phyloP scores from a whole-genome alignment of 2,797 vertebrate genomes.

The Dermochelys coriacea region DNA sequence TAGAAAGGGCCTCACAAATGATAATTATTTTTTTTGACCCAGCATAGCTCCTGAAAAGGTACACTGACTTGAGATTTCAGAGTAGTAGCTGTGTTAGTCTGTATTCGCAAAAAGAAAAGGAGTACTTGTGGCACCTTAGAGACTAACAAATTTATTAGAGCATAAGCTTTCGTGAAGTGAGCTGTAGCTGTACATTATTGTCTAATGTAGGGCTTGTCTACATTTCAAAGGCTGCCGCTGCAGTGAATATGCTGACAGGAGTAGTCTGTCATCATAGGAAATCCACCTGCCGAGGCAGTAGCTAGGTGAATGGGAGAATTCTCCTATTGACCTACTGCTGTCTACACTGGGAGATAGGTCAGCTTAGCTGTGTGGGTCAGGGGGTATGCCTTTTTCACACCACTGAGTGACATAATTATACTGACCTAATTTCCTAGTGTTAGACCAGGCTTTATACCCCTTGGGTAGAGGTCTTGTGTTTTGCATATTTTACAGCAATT shows the following conservation, averaged over 20 bases:
- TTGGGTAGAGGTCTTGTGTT: not conserved
- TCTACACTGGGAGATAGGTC: not conserved
- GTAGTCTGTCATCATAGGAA: not conserved
- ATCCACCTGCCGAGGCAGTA: not conserved
- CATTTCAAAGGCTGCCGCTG: not conserved
- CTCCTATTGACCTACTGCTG: not conserved
- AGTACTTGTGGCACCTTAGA: no score
- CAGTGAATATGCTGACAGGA: not conserved
- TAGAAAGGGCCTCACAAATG: not conserved
- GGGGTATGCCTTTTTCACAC: not conserved
- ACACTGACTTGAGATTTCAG: not conserved
- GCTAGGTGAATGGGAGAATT: not conserved
- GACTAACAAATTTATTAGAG: no score
- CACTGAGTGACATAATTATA: not conserved
- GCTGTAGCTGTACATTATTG: no score
- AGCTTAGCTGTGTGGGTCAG: not conserved
- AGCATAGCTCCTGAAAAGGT: not conserved
- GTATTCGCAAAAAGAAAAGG: no score
- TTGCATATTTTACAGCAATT: conserved; percentile 17
- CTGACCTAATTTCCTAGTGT: not conserved
- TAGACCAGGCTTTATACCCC: not conserved
- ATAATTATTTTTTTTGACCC: not conserved
- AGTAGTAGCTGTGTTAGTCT: no score
- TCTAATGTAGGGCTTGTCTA: not conserved
- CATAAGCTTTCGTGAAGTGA: no score